A percentile compares a stretch with the other conserved stretches of the same genome.
Conservation (phyloP, 2,113 vertebrate genomes). For the Bubo blakistoni region DNA sequence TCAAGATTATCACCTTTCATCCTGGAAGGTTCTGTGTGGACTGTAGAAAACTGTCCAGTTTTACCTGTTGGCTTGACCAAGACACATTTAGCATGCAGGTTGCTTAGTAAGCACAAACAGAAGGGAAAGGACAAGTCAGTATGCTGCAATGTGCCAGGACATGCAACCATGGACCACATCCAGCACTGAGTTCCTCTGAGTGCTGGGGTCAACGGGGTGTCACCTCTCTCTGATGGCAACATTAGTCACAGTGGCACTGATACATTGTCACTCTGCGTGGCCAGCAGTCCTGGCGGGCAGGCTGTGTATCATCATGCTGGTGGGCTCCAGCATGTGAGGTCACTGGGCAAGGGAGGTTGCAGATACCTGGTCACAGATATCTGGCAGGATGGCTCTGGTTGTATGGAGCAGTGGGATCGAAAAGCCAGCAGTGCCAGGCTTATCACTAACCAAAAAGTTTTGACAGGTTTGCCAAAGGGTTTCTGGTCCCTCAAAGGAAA, state of each 20-base stretch:
- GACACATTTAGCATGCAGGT: fast-evolving
- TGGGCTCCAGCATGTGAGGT: fast-evolving
- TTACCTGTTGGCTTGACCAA: neutral
- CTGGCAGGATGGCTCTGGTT: fast-evolving
- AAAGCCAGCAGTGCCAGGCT: neutral
- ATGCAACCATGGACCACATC: no score
- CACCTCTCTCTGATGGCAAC: neutral
- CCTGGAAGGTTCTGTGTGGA: neutral
- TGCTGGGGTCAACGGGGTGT: fast-evolving
- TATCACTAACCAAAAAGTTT: neutral
- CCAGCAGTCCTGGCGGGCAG: fast-evolving
- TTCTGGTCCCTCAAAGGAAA: neutral
- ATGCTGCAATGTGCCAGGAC: no score
- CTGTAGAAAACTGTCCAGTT: neutral
- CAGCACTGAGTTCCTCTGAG: neutral
- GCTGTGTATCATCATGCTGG: fast-evolving
- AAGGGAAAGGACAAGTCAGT: neutral
- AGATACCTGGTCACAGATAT: fast-evolving
- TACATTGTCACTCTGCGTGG: neutral
- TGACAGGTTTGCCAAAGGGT: neutral
- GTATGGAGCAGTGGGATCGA: neutral
- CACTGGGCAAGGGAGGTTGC: no score
- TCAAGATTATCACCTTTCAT: neutral
- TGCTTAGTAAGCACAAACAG: fast-evolving
- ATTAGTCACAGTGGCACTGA: neutral